Conservation (phyloP, 2,797 vertebrate species). For the Sebastes steindachneri region DNA sequence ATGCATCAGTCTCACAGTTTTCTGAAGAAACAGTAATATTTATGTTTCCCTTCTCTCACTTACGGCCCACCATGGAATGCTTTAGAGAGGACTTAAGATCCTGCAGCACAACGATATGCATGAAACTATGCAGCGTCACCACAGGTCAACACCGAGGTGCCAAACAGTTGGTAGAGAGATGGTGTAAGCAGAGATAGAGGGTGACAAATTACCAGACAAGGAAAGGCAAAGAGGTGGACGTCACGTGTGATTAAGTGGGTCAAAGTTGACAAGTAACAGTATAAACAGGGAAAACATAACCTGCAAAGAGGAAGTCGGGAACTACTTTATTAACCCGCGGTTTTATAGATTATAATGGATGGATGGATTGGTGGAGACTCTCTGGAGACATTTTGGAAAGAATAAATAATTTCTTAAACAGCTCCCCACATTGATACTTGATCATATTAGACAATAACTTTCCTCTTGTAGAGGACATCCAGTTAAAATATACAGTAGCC, state of each 20-base stretch:
- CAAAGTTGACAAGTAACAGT: slow-evolving; percentile 20
- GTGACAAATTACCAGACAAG: neutral
- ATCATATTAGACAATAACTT: neutral
- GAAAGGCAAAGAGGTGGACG: neutral
- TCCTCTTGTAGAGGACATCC: neutral
- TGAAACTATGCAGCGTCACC: neutral
- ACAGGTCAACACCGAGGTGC: neutral
- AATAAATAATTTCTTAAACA: neutral
- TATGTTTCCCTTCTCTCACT: slow-evolving; percentile 2
- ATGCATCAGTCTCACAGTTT: slow-evolving; percentile 6
- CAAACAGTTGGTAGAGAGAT: slow-evolving; percentile 6
- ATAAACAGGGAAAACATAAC: neutral
- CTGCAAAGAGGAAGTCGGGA: neutral
- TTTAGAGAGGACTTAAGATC: slow-evolving; percentile 19
- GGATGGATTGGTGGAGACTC: neutral
- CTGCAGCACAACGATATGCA: neutral
- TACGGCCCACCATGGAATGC: slow-evolving; percentile 22
- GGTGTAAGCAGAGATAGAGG: neutral
- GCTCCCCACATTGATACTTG: neutral
- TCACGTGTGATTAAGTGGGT: slow-evolving; percentile 1
- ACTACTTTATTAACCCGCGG: neutral
- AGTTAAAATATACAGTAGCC: neutral
- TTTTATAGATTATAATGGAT: neutral
- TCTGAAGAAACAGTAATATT: slow-evolving; percentile 9
- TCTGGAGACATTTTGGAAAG: neutral